Base-by-base conservation (phyloP, 2,113 vertebrate genomes). In the Poeciliopsis occidentalis region DNA sequence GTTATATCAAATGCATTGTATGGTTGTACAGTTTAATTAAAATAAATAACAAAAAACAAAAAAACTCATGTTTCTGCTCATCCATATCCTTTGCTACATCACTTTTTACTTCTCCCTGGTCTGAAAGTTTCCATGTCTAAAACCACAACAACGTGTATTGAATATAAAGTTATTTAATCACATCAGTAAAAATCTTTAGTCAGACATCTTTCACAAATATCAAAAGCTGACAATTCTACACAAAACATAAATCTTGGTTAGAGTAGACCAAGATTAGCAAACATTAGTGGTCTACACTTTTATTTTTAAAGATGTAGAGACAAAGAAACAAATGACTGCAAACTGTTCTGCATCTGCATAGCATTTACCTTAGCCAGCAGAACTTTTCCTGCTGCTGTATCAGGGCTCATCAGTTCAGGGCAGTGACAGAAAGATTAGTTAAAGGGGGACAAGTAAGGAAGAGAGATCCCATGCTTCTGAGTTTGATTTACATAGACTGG, bases 401-500 rank as follows among this genome's bases (percentile, higher is more conserved):
- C 71, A 78, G 57, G 61, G 64, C 67, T 78, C 75, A 71, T 69
- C 65, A 37, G 68, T 78, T 74, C 81, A 67, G 39, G 71, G 37
- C 44, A 73, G n/a, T 81, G 79, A 85, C 60, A 76, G 75, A 79
- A 81, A 89, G 82, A 82, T 89, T 81, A 85, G 76, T 64, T 65
- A 41, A 30, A 70, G 22, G 34, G 34, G 67, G 64, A 80, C 60
- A 66, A 79, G 75, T 12, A 64, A 69, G 67, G 51, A 82, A 71
- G 67, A 82, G 75, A 66, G 63, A 89, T 81, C 67, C 63, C 65
- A 81, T 57, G 74, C 72, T 84, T 79, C 76, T 64, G 51, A 83
- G 81, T 80, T 71, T 84, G 85, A 92, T 91, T 89, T 86, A 87
- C 84, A 79, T 79, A 31, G 31, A 89, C 80, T 78, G 75, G 44